These are phyloP conservation scores for Troilus luridus DNA, from an alignment of 2,888 invertebrate genomes.

Conservation along the genomic window DNA sequence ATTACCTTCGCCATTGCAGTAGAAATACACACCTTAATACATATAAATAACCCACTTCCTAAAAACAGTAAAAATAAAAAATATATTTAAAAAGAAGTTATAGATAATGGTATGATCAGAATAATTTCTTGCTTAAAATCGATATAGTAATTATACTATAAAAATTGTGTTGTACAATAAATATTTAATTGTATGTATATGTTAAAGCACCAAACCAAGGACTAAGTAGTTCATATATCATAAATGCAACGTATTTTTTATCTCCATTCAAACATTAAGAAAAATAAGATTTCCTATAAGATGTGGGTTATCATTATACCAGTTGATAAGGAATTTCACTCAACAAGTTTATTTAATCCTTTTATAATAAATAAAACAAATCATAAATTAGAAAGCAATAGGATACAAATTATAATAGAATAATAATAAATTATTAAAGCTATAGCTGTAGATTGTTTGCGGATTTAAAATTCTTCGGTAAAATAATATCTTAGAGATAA, in stretches of 20 bases:
- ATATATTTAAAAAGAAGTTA: too few species aligned
- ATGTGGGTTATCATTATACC: too few species aligned
- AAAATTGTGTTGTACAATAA: not conserved
- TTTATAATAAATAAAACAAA: not conserved
- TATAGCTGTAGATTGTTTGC: not conserved
- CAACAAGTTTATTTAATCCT: not conserved
- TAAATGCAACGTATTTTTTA: not conserved
- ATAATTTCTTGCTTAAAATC: not conserved
- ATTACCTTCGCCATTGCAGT: too few species aligned
- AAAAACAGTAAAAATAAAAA: not conserved
- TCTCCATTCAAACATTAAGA: not conserved
- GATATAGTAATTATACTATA: not conserved
- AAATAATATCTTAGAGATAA: not conserved
- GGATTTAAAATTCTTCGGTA: not conserved
- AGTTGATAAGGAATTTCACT: too few species aligned
- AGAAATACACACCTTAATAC: too few species aligned
- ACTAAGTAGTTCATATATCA: not conserved
- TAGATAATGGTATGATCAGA: too few species aligned
- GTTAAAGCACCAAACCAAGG: too few species aligned
- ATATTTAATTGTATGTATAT: too few species aligned
- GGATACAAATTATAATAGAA: not conserved
- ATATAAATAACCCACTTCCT: too few species aligned
- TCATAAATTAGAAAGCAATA: not conserved
- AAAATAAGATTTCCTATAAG: too few species aligned
- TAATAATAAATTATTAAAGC: not conserved